Conservation (phyloP, 2,888 invertebrate species). For the Harpalus rufipes region DNA sequence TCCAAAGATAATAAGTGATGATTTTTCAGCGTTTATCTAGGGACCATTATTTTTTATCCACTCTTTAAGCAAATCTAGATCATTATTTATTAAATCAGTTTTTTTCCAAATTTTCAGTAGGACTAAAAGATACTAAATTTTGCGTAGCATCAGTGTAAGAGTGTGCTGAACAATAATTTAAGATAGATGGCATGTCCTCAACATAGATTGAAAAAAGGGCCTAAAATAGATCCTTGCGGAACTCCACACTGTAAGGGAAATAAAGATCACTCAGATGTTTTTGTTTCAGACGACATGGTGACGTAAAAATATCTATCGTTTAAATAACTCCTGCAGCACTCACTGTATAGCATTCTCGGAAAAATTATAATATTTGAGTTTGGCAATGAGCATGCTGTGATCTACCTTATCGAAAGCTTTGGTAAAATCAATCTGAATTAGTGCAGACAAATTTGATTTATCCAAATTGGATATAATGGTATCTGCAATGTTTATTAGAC, state of each 20-base stretch:
- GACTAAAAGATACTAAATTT: too few relatives aligned
- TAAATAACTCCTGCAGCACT: constrained; percentile 8
- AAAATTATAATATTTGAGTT: too few relatives aligned
- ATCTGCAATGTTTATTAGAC: constrained; percentile 2
- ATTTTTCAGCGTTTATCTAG: background rate
- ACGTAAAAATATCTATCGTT: background rate
- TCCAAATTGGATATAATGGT: background rate
- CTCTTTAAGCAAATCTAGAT: too few relatives aligned
- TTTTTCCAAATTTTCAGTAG: too few relatives aligned
- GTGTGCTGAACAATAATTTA: constrained; percentile 10
- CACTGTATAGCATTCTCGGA: background rate
- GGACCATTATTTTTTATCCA: background rate
- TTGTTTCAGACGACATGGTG: background rate
- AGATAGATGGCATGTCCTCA: background rate
- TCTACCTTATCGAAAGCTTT: constrained; percentile 10
- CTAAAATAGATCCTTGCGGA: too few relatives aligned
- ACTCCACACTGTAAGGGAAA: too few relatives aligned
- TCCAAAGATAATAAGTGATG: too few relatives aligned
- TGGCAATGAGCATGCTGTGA: background rate
- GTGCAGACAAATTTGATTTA: background rate
- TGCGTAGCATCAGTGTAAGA: background rate
- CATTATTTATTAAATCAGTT: too few relatives aligned
- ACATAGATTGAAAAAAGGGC: constrained; percentile 24
- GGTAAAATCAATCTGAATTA: constrained; percentile 1
- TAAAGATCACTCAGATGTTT: background rate